Evolutionary conservation across 1,140 invertebrate species (phyloP).

Genomic region (Brachionus rubens): DNA sequence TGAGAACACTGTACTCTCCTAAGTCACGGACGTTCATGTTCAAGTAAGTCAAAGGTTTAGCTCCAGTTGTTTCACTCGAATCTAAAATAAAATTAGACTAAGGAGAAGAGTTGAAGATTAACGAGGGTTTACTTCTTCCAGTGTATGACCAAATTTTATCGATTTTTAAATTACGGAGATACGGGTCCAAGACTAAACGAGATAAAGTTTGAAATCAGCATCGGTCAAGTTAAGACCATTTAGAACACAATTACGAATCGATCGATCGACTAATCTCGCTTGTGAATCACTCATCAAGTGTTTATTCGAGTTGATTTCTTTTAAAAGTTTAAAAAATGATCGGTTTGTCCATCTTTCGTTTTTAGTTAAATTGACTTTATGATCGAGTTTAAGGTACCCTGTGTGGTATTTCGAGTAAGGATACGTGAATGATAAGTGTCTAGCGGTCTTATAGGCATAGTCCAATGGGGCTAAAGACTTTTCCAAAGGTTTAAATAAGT

Average conservation of each 20-base stretch:
- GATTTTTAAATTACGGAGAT: conserved; percentile 3
- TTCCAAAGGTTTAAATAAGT: conserved; percentile 76
- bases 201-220: conserved; percentile 50
- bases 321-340: conserved; percentile 56
- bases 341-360: conserved; percentile 55
- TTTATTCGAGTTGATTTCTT: conserved; percentile 62
- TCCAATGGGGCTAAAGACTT: conserved; percentile 70
- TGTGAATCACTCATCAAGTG: conserved; percentile 67
- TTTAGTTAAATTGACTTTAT: conserved; percentile 55
- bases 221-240: conserved; percentile 69
- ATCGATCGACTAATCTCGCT: conserved; percentile 71
- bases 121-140: conserved; percentile 34
- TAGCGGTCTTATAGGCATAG: conserved; percentile 79
- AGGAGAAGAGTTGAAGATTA: too few relatives aligned
- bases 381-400: conserved; percentile 52
- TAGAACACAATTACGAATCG: conserved; percentile 73
- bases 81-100: too few relatives aligned
- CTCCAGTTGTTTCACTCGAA: background rate
- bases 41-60: conserved; percentile 29
- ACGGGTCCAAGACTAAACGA: conserved; percentile 16
- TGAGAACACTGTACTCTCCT: background rate
- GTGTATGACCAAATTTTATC: conserved; percentile 43
- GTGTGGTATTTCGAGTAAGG: conserved; percentile 64
- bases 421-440: conserved; percentile 75
- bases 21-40: conserved; percentile 31